These are phyloP conservation scores for Dryobota labecula DNA, from an alignment of 2,888 invertebrate genomes.

Conservation along the genomic window DNA sequence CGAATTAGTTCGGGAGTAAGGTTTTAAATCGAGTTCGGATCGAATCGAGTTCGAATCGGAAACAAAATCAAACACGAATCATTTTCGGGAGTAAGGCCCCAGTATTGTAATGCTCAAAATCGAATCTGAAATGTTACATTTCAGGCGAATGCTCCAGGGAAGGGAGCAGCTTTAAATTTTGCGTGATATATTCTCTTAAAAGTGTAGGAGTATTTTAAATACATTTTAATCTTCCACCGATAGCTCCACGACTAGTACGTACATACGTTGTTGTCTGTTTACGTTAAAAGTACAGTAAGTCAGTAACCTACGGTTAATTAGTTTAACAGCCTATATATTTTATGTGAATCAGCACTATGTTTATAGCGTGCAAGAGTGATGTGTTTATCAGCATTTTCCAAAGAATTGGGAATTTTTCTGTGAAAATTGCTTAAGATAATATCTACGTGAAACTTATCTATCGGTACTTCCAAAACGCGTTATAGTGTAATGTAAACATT, in stretches of 20 bases:
- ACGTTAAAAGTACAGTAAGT: conserved; percentile 48
- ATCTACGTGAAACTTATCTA: conserved; percentile 62
- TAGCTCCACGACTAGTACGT: conserved; percentile 18
- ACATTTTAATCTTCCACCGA: conserved; percentile 26
- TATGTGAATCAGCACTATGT: conserved; percentile 58
- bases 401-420: conserved; percentile 54
- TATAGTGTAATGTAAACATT: conserved; percentile 78
- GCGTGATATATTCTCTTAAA: background rate
- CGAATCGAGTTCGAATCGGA: too few species aligned
- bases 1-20: too few species aligned
- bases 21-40: too few species aligned
- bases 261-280: conserved; percentile 49
- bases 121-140: too few species aligned
- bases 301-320: conserved; percentile 58
- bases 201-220: conserved; percentile 5
- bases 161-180: too few species aligned
- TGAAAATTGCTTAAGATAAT: conserved; percentile 60
- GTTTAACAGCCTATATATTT: conserved; percentile 55
- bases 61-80: too few species aligned
- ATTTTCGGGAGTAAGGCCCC: too few species aligned
- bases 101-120: too few species aligned
- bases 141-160: too few species aligned
- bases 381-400: conserved; percentile 63
- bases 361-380: conserved; percentile 52
- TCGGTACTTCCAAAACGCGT: conserved; percentile 66